phyloP scores from a whole-genome alignment of 2,888 invertebrate species.

The Harpalus rubripes region DNA sequence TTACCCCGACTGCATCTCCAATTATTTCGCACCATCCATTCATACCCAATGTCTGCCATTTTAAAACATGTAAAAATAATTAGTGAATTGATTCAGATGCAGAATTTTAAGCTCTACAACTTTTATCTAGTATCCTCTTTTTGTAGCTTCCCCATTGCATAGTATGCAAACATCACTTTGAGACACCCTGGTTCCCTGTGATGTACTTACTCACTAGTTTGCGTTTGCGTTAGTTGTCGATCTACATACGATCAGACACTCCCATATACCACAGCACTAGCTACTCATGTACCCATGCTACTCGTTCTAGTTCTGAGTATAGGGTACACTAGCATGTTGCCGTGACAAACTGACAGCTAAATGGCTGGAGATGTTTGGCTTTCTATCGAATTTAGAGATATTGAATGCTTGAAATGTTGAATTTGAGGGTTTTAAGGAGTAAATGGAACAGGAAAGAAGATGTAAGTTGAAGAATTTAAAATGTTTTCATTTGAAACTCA shows the following conservation, averaged over 20 bases:
- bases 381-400: not conserved
- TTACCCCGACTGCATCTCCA: too few species aligned
- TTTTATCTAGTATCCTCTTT: too few species aligned
- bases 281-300: not conserved
- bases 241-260: not conserved
- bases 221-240: not conserved
- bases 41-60: too few species aligned
- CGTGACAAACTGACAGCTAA: not conserved
- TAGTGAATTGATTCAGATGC: too few species aligned
- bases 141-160: too few species aligned
- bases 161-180: not conserved
- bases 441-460: not conserved
- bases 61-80: too few species aligned
- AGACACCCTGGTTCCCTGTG: not conserved
- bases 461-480: not conserved
- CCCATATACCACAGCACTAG: not conserved
- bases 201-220: not conserved
- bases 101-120: too few species aligned
- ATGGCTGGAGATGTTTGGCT: not conserved
- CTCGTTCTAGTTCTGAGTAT: not conserved
- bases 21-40: too few species aligned
- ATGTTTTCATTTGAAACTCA: not conserved
- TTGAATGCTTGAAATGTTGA: not conserved
- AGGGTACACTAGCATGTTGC: not conserved
- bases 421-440: not conserved